phyloP scores from a whole-genome alignment of 2,888 invertebrate species.

The Drosophila differens region DNA sequence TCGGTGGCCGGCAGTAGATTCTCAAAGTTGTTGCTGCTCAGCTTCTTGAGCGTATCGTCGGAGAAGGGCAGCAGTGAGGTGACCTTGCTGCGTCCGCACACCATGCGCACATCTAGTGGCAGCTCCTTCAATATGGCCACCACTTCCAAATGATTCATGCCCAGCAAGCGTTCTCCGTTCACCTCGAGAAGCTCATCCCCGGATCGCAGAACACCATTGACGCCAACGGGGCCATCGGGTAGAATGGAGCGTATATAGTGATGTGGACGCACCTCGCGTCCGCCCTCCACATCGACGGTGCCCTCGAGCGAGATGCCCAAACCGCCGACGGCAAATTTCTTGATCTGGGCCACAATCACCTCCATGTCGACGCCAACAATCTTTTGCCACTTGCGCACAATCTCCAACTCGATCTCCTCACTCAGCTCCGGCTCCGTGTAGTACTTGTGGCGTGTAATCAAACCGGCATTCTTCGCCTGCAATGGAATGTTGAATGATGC shows the following conservation, averaged over 20 bases:
- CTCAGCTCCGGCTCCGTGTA: slow-evolving; percentile 86
- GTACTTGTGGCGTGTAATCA: slow-evolving; percentile 83
- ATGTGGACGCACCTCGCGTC: slow-evolving; percentile 98
- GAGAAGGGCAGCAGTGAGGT: slow-evolving; percentile 83
- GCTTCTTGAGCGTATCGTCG: slow-evolving; percentile 84
- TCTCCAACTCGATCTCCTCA: slow-evolving; percentile 91
- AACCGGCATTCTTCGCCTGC: slow-evolving; percentile 78
- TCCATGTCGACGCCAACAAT: slow-evolving; percentile 92
- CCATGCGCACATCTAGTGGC: slow-evolving; percentile 95
- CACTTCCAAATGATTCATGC: slow-evolving; percentile 96
- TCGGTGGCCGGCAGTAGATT: slow-evolving; percentile 88
- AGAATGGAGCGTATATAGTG: slow-evolving; percentile 99
- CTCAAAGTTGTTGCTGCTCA: slow-evolving; percentile 88
- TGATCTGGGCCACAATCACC: slow-evolving; percentile 92
- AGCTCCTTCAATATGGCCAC: slow-evolving; percentile 96
- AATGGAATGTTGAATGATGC: background rate
- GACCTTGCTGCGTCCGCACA: slow-evolving; percentile 90
- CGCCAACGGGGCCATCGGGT: slow-evolving; percentile 98
- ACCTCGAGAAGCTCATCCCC: slow-evolving; percentile 98
- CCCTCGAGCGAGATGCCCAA: slow-evolving; percentile 99
- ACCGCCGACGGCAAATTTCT: slow-evolving; percentile 95
- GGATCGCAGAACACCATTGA: slow-evolving; percentile 93
- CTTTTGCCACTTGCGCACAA: slow-evolving; percentile 93
- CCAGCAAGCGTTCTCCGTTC: slow-evolving; percentile 94
- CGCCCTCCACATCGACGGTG: slow-evolving; percentile 98